Base-by-base conservation (phyloP, 2,113 vertebrate species). In the Pterocles burchelli region DNA sequence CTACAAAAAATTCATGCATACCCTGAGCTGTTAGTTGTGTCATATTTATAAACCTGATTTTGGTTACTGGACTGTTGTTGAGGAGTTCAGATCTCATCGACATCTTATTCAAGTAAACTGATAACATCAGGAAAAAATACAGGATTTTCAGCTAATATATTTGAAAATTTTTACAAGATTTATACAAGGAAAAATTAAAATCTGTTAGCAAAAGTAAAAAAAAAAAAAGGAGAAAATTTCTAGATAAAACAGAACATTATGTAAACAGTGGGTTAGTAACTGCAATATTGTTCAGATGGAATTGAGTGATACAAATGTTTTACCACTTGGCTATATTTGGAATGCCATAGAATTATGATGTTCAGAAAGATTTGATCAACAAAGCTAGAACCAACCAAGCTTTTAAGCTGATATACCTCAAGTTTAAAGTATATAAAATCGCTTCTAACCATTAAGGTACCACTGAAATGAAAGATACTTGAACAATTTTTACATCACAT, bases 141-240 rank as follows among this genome's bases (percentile, higher is more conserved):
- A 85, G 51, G 25, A 51, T 65, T 80, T 62, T 88, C 49, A 78
- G 11, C 11, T 38, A 72, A n/a, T 45, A 0, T 0, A 19, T 77
- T 70, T 18, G 54, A 48, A 78, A 22, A n/a, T 11, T 80, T 83
- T 81, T 84, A 14, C 14, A 54, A 43, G 59, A 34, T 58, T 88
- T 57, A 25, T 66, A 52, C 43, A 84, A 92, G 31, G 90, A n/a
- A 93, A 95, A 96, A 95, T 85, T 77, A 63, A 63, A 95, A 83
- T 65, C 38, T 78, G 66, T 74, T 95, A 94, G 81, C 8, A 68
- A 85, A 25, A 14, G 5, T 75, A 65, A n/a, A n/a, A n/a, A n/a
- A n/a, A n/a, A n/a, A n/a, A n/a, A n/a, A n/a, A 49, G 48, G 72
- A 96, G 58, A 95, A 95, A 89, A 92, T 52, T 82, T 93, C 48